These are phyloP conservation scores for Xylocampa areola DNA, from an alignment of 2,888 invertebrate genomes.

Conservation along the genomic window DNA sequence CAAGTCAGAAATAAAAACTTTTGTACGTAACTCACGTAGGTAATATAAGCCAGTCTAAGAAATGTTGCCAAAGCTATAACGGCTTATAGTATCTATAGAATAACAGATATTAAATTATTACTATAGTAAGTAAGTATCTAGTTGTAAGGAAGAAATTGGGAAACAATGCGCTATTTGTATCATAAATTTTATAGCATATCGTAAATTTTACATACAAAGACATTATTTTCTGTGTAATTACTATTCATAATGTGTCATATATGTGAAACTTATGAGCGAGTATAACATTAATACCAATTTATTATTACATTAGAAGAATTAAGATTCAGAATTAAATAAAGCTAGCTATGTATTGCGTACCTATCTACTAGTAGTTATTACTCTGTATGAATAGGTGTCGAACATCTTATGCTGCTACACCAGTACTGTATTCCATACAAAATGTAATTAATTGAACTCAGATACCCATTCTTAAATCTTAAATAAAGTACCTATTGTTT, in stretches of 20 bases:
- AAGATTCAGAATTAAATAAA: conserved; percentile 39
- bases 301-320: conserved; percentile 33
- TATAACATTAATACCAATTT: conserved; percentile 41
- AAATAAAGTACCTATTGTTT: too few species aligned
- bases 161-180: conserved; percentile 88
- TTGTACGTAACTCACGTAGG: conserved; percentile 51
- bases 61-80: conserved; percentile 64
- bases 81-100: conserved; percentile 52
- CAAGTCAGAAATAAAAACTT: conserved; percentile 39
- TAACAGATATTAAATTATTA: conserved; percentile 27
- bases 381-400: conserved; percentile 37
- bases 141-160: conserved; percentile 76
- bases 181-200: conserved; percentile 81
- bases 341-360: conserved; percentile 46
- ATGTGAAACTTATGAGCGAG: conserved; percentile 45
- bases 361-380: too few species aligned
- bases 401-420: too few species aligned
- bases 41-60: conserved; percentile 42
- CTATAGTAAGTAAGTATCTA: conserved; percentile 52
- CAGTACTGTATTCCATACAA: too few species aligned
- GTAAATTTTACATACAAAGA: conserved; percentile 63
- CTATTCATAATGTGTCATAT: conserved; percentile 46
- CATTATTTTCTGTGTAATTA: conserved; percentile 50
- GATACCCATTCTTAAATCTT: too few species aligned
- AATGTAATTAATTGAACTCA: too few species aligned